Percentiles rank a stretch among this genome's conserved stretches.
These are phyloP conservation scores for Lerema accius DNA, from an alignment of 1,140 invertebrate species.

Conservation along the genomic window DNA sequence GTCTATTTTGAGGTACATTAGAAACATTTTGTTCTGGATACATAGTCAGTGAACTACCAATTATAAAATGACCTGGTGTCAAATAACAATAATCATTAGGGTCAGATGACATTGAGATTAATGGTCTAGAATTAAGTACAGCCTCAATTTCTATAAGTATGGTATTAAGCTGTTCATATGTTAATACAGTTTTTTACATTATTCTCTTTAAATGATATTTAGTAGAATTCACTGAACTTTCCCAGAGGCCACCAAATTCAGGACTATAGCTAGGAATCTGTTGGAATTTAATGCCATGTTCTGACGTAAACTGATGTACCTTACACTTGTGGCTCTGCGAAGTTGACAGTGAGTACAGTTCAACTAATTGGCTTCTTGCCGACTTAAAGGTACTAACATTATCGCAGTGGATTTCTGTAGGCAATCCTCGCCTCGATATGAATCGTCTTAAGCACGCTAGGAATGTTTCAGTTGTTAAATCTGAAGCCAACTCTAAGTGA, in stretches of 20 bases:
- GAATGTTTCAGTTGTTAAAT: slow-evolving; percentile 9
- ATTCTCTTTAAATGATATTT: slow-evolving; percentile 7
- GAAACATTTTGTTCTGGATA: slow-evolving; percentile 23
- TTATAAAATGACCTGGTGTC: slow-evolving; percentile 2
- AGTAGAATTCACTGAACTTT: not conserved
- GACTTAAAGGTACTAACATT: slow-evolving; percentile 6
- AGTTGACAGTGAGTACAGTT: not conserved
- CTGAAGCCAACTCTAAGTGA: not conserved
- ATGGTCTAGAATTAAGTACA: not conserved
- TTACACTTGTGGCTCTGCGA: not conserved
- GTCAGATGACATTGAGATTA: not conserved
- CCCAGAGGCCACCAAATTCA: slow-evolving; percentile 7
- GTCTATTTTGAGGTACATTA: slow-evolving; percentile 11
- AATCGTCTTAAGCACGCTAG: slow-evolving; percentile 3
- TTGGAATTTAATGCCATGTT: not conserved
- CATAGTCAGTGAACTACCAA: not conserved
- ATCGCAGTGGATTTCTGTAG: slow-evolving; percentile 3
- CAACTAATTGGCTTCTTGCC: not conserved
- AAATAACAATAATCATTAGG: slow-evolving; percentile 3
- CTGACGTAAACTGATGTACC: not conserved
- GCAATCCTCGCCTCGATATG: not conserved
- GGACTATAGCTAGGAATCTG: slow-evolving; percentile 6
- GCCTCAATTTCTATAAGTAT: not conserved
- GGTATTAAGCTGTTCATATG: not conserved
- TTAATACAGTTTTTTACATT: not conserved